Base-by-base conservation (phyloP, 2,113 vertebrate genomes). In the Tetrao urogallus region DNA sequence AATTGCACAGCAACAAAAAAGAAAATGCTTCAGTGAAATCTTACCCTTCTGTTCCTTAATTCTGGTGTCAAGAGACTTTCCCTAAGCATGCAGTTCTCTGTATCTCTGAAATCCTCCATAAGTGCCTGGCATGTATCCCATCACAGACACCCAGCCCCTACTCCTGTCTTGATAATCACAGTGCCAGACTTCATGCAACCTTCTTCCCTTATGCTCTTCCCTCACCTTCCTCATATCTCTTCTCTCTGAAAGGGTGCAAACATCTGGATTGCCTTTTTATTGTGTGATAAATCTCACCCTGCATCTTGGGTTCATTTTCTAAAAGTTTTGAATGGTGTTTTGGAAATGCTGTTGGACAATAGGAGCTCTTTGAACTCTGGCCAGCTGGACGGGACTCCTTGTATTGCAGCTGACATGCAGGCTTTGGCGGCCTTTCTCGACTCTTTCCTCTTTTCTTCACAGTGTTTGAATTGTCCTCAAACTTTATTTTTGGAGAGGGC, bases 401-500 rank as follows among this genome's bases (percentile, higher is more conserved):
- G 40, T 75, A 83, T 94, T 97, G 93, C 96, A 97, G 95, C 95
- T 97, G 96, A 96, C 94, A 58, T 94, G 96, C 88, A 87, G 94
- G 92, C 92, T 92, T 94, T 97, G 97, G 92, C 96, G 13, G 86
- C 86, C 89, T 89, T 94, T 93, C 92, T 95, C 9, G 2, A 90
- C 95, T 95, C 92, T 83, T 91, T 96, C 86, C 76, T 93, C 75
- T 95, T 94, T 92, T 89, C 92, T 93, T 93, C 85, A 88, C 71
- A 73, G 86, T 82, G 43, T 94, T 97, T 97, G 92, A 97, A 82
- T 92, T 94, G 95, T 95, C 92, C 95, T 97, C 92, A 92, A 74
- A 88, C 93, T 97, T 97, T 96, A 97, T 97, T 97, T 97, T 96
- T 97, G 96, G 97, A 97, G 91, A 82, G 67, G 82, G 92, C 88